phyloP scores from a whole-genome alignment of 2,797 vertebrate species.

The Novumbra hubbsi region DNA sequence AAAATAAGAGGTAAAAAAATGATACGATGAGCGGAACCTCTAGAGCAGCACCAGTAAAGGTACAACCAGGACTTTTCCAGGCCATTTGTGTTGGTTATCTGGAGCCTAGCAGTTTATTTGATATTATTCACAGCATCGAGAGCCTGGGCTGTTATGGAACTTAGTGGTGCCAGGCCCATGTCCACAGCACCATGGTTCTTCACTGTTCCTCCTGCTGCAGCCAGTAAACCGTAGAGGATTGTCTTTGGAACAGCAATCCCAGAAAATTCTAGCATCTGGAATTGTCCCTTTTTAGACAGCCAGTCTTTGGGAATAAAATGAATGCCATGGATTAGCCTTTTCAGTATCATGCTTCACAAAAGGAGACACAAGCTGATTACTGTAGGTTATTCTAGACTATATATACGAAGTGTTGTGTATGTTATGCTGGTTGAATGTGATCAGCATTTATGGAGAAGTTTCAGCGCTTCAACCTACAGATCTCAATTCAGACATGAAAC shows the following conservation, averaged over 20 bases:
- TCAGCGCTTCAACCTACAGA: no score
- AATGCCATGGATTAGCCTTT: conserved; percentile 8
- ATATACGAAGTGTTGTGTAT: no score
- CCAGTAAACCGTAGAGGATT: conserved; percentile 30
- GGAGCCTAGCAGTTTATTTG: conserved; percentile 48
- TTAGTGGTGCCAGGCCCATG: conserved; percentile 59
- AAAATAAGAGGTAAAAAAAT: no score
- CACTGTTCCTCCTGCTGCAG: conserved; percentile 41
- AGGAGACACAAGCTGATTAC: no score
- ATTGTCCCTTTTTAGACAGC: conserved; percentile 20
- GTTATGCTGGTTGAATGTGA: no score
- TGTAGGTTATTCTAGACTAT: no score
- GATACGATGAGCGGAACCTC: no score
- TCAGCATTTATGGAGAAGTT: no score
- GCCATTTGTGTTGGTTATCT: conserved; percentile 58
- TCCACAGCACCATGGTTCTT: conserved; percentile 52
- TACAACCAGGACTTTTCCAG: conserved; percentile 22
- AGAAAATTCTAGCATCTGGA: conserved; percentile 35
- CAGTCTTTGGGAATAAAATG: conserved; percentile 53
- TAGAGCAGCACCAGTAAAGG: no score
- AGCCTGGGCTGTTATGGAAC: conserved; percentile 49
- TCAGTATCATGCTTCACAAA: no score
- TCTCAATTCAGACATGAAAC: no score
- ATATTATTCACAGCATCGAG: conserved; percentile 55
- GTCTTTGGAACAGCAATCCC: conserved; percentile 40